phyloP scores from a whole-genome alignment of 2,797 vertebrate species.

The Enteromius fasciolatus region DNA sequence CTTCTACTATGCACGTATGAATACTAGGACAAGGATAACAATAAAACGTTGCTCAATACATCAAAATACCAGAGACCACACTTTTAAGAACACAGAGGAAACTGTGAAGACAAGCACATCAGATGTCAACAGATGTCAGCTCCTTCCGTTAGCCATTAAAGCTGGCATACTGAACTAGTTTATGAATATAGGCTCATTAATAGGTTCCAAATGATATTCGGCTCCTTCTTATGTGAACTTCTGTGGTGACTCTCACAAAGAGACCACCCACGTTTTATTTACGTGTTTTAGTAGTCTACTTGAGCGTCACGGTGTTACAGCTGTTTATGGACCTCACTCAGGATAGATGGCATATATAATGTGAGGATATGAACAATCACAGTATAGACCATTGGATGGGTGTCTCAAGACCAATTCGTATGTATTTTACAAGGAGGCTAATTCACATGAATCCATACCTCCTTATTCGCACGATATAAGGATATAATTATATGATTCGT shows the following conservation, averaged over 20 bases:
- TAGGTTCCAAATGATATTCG: not conserved
- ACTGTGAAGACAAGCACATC: not conserved
- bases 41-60: not conserved
- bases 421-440: too few relatives aligned
- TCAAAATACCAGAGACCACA: not conserved
- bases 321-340: not conserved
- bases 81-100: not conserved
- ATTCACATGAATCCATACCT: too few relatives aligned
- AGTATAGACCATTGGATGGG: not conserved
- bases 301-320: not conserved
- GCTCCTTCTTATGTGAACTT: not conserved
- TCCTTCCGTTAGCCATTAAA: not conserved
- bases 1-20: not conserved
- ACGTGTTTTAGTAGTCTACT: not conserved
- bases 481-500: too few relatives aligned
- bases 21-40: not conserved
- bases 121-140: not conserved
- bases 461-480: too few relatives aligned
- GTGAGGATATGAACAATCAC: not conserved
- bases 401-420: too few relatives aligned
- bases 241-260: not conserved
- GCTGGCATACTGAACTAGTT: not conserved
- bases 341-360: not conserved
- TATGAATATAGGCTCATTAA: slow-evolving; percentile 3
- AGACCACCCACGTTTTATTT: slow-evolving; percentile 8